These are phyloP conservation scores for Mycogona germanica DNA, from an alignment of 2,888 invertebrate species.

Conservation along the genomic window DNA sequence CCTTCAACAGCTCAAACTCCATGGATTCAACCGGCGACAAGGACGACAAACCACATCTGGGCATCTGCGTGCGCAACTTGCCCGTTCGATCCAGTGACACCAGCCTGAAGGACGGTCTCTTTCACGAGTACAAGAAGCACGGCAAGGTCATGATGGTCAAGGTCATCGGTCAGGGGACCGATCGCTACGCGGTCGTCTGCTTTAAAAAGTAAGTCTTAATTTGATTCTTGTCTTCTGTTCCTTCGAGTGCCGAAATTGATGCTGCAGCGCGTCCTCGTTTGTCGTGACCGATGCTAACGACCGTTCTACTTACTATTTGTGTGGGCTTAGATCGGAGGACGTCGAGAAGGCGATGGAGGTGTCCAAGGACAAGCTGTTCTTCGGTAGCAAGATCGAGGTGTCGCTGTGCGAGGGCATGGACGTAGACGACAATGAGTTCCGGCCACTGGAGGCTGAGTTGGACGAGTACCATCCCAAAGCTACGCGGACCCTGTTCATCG, in stretches of 20 bases:
- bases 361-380: constrained; percentile 92
- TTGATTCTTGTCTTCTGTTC: too few species aligned
- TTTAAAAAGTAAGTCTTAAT: constrained; percentile 62
- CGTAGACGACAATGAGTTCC: constrained; percentile 38
- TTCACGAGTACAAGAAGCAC: constrained; percentile 97
- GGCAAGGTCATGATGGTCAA: constrained; percentile 94
- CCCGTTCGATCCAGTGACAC: constrained; percentile 74
- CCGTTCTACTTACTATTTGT: too few species aligned
- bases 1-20: constrained; percentile 16
- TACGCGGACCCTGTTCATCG: constrained; percentile 89
- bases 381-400: constrained; percentile 94
- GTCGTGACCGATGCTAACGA: not conserved
- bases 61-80: constrained; percentile 81
- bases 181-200: constrained; percentile 85
- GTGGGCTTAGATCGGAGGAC: constrained; percentile 65
- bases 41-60: constrained; percentile 64
- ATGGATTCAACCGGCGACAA: constrained; percentile 36
- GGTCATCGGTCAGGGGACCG: constrained; percentile 80
- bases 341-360: constrained; percentile 91
- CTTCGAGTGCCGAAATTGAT: too few species aligned
- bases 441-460: constrained; percentile 86
- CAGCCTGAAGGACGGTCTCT: constrained; percentile 91
- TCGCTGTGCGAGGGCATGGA: constrained; percentile 73
- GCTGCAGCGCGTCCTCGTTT: too few species aligned
- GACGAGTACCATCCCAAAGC: constrained; percentile 97